A percentile compares a stretch with the other conserved stretches of the same genome.
These are phyloP conservation scores for Nineta flava DNA, from an alignment of 2,888 invertebrate species.

Conservation along the genomic window DNA sequence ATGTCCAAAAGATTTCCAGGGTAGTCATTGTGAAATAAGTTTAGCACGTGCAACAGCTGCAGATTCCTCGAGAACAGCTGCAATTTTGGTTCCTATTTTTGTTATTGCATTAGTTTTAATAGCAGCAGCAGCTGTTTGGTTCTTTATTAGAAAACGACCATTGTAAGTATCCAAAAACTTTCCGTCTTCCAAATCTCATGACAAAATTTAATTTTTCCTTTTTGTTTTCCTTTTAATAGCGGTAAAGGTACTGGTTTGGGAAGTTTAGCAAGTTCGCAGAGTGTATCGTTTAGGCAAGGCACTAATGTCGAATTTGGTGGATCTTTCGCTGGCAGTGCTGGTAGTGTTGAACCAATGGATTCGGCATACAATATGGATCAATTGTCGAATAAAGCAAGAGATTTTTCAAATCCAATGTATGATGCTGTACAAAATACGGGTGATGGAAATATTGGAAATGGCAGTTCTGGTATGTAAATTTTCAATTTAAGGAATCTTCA, in stretches of 20 bases:
- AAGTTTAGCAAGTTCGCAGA: constrained; percentile 70
- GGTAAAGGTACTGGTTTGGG: constrained; percentile 58
- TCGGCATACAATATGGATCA: constrained; percentile 68
- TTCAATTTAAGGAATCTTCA: not conserved
- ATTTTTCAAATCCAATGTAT: constrained; percentile 98
- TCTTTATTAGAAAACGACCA: constrained; percentile 65
- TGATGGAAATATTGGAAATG: constrained; percentile 40
- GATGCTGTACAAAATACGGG: constrained; percentile 64
- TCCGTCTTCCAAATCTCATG: constrained; percentile 1
- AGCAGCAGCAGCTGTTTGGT: constrained; percentile 61
- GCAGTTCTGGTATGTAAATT: constrained; percentile 31
- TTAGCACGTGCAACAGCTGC: constrained; percentile 40
- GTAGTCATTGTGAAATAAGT: constrained; percentile 54
- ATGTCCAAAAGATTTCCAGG: constrained; percentile 55
- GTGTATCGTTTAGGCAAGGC: constrained; percentile 84
- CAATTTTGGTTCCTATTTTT: constrained; percentile 69
- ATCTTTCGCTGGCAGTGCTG: constrained; percentile 35
- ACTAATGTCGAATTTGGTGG: constrained; percentile 81
- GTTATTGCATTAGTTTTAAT: constrained; percentile 57
- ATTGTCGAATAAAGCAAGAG: constrained; percentile 61
- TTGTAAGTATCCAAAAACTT: constrained; percentile 50
- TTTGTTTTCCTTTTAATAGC: constrained; percentile 9
- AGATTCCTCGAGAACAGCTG: constrained; percentile 42
- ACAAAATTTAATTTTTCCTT: not conserved
- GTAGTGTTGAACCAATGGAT: constrained; percentile 46